Percentiles rank a stretch among this genome's conserved stretches.
These are phyloP conservation scores for Thunnus maccoyii DNA, from an alignment of 2,113 vertebrate genomes.

Conservation along the genomic window DNA sequence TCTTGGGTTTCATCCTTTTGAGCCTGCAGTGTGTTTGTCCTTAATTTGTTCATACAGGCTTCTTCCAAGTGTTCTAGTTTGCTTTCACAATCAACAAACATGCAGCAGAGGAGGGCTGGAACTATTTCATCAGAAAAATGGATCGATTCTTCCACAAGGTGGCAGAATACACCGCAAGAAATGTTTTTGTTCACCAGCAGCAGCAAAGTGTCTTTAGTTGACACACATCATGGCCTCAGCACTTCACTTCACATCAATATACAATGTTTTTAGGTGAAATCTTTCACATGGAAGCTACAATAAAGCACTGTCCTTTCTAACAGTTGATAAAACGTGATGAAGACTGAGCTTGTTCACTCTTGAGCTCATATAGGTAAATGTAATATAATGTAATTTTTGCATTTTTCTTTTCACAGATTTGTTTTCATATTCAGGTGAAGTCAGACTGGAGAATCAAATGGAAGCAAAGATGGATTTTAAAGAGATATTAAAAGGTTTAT, in stretches of 20 bases:
- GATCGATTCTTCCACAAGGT: conserved; percentile 75
- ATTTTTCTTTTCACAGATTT: not conserved
- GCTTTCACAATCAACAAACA: no score
- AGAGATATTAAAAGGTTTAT: conserved; percentile 89
- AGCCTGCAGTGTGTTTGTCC: no score
- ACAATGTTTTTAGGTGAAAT: not conserved
- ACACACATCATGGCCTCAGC: not conserved
- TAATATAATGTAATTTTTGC: not conserved
- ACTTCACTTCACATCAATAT: not conserved
- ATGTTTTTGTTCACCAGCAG: not conserved
- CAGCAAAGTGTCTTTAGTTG: not conserved
- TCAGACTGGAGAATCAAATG: conserved; percentile 14
- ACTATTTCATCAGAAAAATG: not conserved
- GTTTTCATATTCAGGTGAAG: not conserved
- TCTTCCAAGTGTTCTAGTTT: no score
- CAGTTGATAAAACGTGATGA: not conserved
- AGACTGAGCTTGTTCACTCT: not conserved
- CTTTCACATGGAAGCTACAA: not conserved
- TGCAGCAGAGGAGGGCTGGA: no score
- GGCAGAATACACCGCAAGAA: conserved; percentile 77
- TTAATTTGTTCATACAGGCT: no score
- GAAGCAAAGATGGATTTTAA: conserved; percentile 60
- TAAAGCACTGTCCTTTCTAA: not conserved
- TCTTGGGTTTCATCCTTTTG: no score
- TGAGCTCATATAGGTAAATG: not conserved